Conservation (phyloP, 2,888 invertebrate species). For the Athalia cordata region DNA sequence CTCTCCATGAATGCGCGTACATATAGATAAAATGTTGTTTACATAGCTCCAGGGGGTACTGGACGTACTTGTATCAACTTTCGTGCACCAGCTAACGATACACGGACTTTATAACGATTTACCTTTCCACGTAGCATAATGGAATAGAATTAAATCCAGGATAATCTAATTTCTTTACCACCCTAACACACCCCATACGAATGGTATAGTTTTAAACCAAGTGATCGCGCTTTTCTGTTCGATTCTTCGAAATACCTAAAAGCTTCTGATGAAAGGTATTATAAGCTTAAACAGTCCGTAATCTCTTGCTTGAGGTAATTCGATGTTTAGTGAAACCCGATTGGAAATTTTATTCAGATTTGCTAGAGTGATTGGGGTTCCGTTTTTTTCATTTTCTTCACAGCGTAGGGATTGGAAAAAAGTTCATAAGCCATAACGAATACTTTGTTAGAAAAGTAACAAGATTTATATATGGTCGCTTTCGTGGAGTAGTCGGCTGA, state of each 20-base stretch:
- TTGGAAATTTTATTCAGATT: too few species aligned
- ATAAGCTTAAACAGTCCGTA: constrained; percentile 21
- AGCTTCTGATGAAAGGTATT: not conserved
- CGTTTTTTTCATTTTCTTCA: too few species aligned
- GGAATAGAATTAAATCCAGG: not conserved
- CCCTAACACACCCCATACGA: not conserved
- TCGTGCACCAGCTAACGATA: too few species aligned
- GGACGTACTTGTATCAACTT: too few species aligned
- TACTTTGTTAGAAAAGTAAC: not conserved
- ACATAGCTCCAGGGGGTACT: not conserved
- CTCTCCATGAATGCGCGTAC: constrained; percentile 13
- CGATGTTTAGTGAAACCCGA: too few species aligned
- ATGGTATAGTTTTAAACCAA: not conserved
- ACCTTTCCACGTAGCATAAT: too few species aligned
- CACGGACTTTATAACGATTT: too few species aligned
- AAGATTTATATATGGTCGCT: not conserved
- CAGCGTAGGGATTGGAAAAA: too few species aligned
- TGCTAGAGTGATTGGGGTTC: too few species aligned
- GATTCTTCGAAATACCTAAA: not conserved
- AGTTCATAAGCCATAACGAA: not conserved
- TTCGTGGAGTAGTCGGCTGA: constrained; percentile 3
- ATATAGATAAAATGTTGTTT: not conserved
- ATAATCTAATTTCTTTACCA: constrained; percentile 8
- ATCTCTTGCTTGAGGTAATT: not conserved
- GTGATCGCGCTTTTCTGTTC: not conserved